A percentile compares a stretch with the other conserved stretches of the same genome.
Conservation (phyloP, 2,888 invertebrate species). For the Spodoptera picta region DNA sequence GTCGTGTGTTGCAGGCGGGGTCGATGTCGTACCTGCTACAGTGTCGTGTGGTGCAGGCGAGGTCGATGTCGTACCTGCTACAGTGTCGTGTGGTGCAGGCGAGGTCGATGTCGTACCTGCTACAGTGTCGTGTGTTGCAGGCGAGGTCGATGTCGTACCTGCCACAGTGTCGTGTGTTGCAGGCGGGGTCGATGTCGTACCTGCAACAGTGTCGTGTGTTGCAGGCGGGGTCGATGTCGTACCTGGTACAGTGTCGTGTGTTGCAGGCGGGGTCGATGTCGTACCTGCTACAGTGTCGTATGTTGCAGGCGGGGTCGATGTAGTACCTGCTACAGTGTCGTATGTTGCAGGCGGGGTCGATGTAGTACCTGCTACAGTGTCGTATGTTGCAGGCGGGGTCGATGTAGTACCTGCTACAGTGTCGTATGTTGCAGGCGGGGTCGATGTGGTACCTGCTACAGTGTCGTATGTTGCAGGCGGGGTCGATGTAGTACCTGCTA, state of each 20-base stretch:
- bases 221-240: constrained; percentile 96
- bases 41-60: constrained; percentile 90
- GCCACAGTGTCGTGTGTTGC: constrained; percentile 70
- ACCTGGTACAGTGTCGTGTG: constrained; percentile 51
- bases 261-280: constrained; percentile 95
- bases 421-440: constrained; percentile 91
- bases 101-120: constrained; percentile 93
- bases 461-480: constrained; percentile 86
- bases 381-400: constrained; percentile 92
- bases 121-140: constrained; percentile 80
- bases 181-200: constrained; percentile 95
- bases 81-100: constrained; percentile 86
- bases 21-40: constrained; percentile 91
- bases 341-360: constrained; percentile 93
- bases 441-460: constrained; percentile 91
- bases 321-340: constrained; percentile 82
- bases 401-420: constrained; percentile 90
- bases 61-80: constrained; percentile 91
- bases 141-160: constrained; percentile 94
- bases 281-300: constrained; percentile 71
- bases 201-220: constrained; percentile 47
- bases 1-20: constrained; percentile 91
- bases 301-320: constrained; percentile 94
- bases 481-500: constrained; percentile 90
- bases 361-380: constrained; percentile 87